Evolutionary conservation across 2,888 invertebrate species (phyloP).

Genomic region (Idaea dimidiata): DNA sequence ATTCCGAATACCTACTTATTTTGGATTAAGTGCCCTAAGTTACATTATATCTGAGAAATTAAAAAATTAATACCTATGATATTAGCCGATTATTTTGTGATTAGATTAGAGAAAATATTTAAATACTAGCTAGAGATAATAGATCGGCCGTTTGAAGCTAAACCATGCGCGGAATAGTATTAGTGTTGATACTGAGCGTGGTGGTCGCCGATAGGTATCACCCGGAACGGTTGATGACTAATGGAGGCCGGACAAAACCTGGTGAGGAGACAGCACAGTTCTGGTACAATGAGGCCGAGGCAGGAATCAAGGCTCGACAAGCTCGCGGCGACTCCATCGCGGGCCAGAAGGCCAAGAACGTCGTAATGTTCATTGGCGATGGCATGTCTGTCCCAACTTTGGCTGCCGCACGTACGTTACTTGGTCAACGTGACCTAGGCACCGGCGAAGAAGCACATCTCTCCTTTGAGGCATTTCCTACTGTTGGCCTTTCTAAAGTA

Average conservation of each 20-base stretch:
- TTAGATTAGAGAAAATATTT: not conserved
- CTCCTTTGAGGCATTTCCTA: slow-evolving; percentile 82
- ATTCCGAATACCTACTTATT: not conserved
- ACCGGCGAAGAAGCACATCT: slow-evolving; percentile 82
- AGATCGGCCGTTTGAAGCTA: not conserved
- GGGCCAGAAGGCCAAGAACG: slow-evolving; percentile 60
- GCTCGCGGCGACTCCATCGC: slow-evolving; percentile 28
- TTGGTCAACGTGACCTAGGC: slow-evolving; percentile 78
- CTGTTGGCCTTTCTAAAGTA: slow-evolving; percentile 83
- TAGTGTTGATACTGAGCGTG: slow-evolving; percentile 10
- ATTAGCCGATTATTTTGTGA: not conserved
- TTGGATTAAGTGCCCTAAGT: not conserved
- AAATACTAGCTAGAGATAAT: not conserved
- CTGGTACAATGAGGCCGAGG: slow-evolving; percentile 68
- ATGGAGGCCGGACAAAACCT: slow-evolving; percentile 4
- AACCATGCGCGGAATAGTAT: slow-evolving; percentile 7
- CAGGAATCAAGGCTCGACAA: slow-evolving; percentile 50
- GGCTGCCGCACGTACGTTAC: slow-evolving; percentile 83
- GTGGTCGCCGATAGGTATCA: slow-evolving; percentile 28
- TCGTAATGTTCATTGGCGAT: slow-evolving; percentile 87
- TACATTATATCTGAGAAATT: not conserved
- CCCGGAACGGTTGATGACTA: slow-evolving; percentile 8
- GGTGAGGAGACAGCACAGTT: slow-evolving; percentile 40
- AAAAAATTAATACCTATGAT: not conserved
- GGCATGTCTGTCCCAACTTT: slow-evolving; percentile 87